Evolutionary conservation across 1,140 invertebrate species (phyloP).

Genomic region (Anastrepha ludens): DNA sequence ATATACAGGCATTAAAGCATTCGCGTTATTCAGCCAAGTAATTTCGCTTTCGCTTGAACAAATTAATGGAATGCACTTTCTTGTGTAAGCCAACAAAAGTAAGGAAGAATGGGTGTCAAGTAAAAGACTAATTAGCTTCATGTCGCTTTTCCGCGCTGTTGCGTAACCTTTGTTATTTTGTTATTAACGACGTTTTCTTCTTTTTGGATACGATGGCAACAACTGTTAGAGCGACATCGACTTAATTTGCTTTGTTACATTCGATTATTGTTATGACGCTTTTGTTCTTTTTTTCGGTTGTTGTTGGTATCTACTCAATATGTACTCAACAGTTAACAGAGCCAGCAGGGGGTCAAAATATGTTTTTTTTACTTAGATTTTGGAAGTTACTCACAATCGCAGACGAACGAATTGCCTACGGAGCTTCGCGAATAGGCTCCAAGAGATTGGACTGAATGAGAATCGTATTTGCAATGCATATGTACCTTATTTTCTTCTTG

Average conservation of each 20-base stretch:
- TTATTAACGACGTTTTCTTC: background rate
- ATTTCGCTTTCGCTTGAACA: conserved; percentile 22
- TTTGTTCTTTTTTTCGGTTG: background rate
- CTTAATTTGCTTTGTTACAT: background rate
- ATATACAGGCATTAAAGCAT: too few relatives aligned
- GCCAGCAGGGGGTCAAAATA: too few relatives aligned
- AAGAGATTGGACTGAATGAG: too few relatives aligned
- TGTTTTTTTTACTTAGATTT: too few relatives aligned
- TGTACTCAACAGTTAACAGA: too few relatives aligned
- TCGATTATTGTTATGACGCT: background rate
- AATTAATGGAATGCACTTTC: background rate
- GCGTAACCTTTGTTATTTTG: background rate
- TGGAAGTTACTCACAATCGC: too few relatives aligned
- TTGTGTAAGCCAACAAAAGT: background rate
- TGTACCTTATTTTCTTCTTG: too few relatives aligned
- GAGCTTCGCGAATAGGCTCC: too few relatives aligned
- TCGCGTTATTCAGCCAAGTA: background rate
- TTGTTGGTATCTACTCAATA: too few relatives aligned
- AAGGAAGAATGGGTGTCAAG: background rate
- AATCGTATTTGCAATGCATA: too few relatives aligned
- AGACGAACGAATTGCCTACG: too few relatives aligned
- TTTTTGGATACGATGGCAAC: background rate
- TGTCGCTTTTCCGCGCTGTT: conserved; percentile 29
- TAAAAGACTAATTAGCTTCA: conserved; percentile 34
- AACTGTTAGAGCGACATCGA: background rate